Evolutionary conservation across 2,888 invertebrate genomes (phyloP), one percentile per base, ranked within the genome.

Genomic region (Campoplex nolae): DNA sequence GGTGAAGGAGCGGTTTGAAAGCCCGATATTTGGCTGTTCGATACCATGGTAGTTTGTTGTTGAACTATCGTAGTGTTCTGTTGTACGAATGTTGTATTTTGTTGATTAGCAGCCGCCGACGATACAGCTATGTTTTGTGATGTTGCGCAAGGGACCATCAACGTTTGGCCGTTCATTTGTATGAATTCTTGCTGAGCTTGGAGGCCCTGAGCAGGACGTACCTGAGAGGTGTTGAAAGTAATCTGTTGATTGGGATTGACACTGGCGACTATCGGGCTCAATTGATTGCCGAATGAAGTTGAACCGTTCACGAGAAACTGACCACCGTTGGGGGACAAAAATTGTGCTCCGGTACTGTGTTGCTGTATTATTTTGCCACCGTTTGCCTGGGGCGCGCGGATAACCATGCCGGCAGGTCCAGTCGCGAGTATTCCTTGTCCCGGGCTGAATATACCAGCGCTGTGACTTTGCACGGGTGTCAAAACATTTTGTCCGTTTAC

Each of bases 51-150:
- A 0, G 97, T 97, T 93, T 97, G 97, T 90, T 97, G 97, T 91
- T 97, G 97, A 3, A 97, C 97, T 90, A 98, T 97, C 0, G 98
- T 97, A 0, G 98, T 97, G 92, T 98, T 98, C 90, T 98, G 97
- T 90, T 97, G 98, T 2, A 98, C 97, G 91, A 96, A 97, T 0
- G 98, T 97, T 0, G 96, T 96, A 90, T 96, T 94, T 81, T 96
- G 96, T 85, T 96, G 95, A 92, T 95, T 96, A 18, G 95, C 95
- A 3, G 38, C 38, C 0, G 96, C 95, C 2, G 95, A 94, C 0
- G 95, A 95, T 0, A 96, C 95, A 0, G 95, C 95, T 84, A 96
- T 96, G 90, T 96, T 96, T 70, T 94, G 95, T 1, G 94, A 91
- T 0, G 95, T 93, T 0, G 96, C 96, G 76, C 97, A 95, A 2